Conservation (phyloP, 2,888 invertebrate species). For the Rotaria macrura region DNA sequence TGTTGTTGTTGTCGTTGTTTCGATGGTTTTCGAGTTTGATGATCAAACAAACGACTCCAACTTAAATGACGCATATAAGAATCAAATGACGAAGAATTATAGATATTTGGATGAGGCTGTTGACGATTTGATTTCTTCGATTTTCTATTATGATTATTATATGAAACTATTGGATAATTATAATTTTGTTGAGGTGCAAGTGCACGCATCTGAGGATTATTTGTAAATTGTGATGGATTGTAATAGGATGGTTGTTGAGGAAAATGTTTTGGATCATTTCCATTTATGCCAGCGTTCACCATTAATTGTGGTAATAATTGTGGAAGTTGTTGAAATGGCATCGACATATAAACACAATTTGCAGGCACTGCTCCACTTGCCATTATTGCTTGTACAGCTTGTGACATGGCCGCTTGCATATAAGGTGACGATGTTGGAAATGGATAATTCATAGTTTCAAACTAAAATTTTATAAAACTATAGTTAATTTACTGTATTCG, state of each 20-base stretch:
- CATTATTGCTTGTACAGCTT: neutral
- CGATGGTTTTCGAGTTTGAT: neutral
- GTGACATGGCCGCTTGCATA: neutral
- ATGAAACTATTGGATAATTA: neutral
- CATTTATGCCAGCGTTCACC: neutral
- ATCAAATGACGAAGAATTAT: neutral
- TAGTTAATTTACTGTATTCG: too few relatives aligned
- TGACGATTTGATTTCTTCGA: neutral
- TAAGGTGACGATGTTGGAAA: neutral
- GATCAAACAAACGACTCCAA: conserved; percentile 10
- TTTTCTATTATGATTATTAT: neutral
- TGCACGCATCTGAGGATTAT: neutral
- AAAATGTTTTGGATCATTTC: neutral
- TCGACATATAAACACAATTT: neutral
- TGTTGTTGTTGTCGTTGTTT: too few relatives aligned
- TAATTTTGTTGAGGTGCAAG: neutral
- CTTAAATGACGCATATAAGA: neutral
- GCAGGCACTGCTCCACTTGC: neutral
- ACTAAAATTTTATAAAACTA: neutral
- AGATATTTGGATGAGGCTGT: neutral
- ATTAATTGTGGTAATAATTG: neutral
- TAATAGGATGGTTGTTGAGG: neutral
- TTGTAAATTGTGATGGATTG: neutral
- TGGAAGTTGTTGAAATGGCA: neutral
- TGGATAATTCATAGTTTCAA: neutral